Conservation (phyloP, 2,113 vertebrate genomes). For the Daboia siamensis region DNA sequence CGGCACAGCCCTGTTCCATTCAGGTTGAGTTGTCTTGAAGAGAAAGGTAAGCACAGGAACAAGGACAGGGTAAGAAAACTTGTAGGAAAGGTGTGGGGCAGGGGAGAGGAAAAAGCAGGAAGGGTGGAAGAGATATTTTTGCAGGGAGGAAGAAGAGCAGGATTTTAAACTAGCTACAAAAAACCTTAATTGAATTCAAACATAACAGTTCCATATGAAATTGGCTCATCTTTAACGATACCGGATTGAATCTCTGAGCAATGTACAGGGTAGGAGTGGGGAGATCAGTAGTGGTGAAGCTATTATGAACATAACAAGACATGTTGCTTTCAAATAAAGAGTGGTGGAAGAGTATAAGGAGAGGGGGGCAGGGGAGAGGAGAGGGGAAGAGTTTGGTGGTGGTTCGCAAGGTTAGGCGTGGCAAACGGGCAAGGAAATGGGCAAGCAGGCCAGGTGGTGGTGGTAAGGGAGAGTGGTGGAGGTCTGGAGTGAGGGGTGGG, state of each 20-base stretch:
- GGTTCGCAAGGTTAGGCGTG: slow-evolving; percentile 66
- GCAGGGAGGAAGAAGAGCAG: slow-evolving; percentile 43
- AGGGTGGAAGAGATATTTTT: slow-evolving; percentile 30
- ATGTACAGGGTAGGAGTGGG: slow-evolving; percentile 65
- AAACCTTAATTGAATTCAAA: slow-evolving; percentile 44
- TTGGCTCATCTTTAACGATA: slow-evolving; percentile 46
- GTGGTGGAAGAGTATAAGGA: slow-evolving; percentile 58
- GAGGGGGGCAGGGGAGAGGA: slow-evolving; percentile 32
- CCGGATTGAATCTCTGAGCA: slow-evolving; percentile 47
- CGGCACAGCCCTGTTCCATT: slow-evolving; percentile 65
- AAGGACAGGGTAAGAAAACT: slow-evolving; percentile 9
- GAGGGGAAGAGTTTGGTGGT: slow-evolving; percentile 68
- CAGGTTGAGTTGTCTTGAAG: slow-evolving; percentile 75
- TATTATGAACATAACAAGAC: slow-evolving; percentile 80
- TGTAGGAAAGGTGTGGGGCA: slow-evolving; percentile 38
- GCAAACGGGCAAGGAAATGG: slow-evolving; percentile 75
- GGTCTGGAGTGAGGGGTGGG: slow-evolving; percentile 61
- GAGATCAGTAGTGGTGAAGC: slow-evolving; percentile 67
- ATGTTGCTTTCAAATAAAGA: slow-evolving; percentile 74
- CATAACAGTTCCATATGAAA: slow-evolving; percentile 52
- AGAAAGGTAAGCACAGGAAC: slow-evolving; percentile 52
- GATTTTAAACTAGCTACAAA: slow-evolving; percentile 56
- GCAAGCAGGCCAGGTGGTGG: slow-evolving; percentile 65
- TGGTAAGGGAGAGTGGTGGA: slow-evolving; percentile 68
- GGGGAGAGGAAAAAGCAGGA: slow-evolving; percentile 31